Conservation (phyloP, 2,113 vertebrate genomes). For the Phaethon lepturus region DNA sequence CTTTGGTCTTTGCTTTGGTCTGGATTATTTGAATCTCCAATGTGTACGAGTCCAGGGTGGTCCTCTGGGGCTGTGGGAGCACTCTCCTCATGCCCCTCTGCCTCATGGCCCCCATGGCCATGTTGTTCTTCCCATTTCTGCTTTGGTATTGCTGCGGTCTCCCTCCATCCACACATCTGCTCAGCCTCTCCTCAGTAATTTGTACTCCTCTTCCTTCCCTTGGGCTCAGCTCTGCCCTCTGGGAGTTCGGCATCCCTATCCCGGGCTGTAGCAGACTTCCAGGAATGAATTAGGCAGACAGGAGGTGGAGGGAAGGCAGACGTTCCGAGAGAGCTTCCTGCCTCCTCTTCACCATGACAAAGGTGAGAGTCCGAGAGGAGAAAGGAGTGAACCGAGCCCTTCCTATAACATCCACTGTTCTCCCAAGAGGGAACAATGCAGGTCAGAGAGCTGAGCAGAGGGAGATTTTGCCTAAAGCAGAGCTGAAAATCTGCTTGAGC, state of each 20-base stretch:
- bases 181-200: background rate
- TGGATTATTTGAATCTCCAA: background rate
- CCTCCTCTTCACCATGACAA: background rate
- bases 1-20: too few relatives aligned
- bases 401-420: background rate
- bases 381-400: background rate
- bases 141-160: background rate
- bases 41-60: rapidly evolving
- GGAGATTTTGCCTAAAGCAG: background rate
- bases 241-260: background rate
- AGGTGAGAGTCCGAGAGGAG: background rate
- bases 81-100: background rate
- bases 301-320: background rate
- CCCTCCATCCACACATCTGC: background rate
- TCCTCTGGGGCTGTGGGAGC: background rate
- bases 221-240: background rate
- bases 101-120: background rate
- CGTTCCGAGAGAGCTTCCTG: background rate
- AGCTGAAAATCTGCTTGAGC: background rate
- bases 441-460: background rate
- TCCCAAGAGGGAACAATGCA: background rate
- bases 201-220: background rate
- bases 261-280: background rate
- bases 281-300: background rate
- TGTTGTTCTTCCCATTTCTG: background rate